Conservation (phyloP, 2,113 vertebrate species). For the Percina caprodes region DNA sequence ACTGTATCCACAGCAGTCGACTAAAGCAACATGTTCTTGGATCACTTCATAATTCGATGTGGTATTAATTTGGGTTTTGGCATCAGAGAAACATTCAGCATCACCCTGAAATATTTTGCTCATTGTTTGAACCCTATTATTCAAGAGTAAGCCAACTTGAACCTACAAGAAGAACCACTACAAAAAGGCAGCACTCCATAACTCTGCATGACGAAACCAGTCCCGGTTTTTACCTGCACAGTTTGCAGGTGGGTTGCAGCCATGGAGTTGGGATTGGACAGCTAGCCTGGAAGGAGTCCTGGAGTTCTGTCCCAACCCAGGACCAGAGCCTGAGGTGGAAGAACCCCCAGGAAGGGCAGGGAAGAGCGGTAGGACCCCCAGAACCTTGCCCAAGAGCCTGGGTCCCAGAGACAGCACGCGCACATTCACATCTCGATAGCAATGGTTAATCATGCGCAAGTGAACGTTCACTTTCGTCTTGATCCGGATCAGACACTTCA, state of each 20-base stretch:
- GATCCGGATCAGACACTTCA: constrained; percentile 93
- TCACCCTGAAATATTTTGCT: background rate
- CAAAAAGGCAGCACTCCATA: background rate
- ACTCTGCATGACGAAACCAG: background rate
- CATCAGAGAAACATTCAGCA: background rate
- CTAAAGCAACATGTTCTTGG: background rate
- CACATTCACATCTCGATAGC: constrained; percentile 89
- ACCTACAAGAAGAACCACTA: background rate
- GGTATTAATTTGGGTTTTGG: background rate
- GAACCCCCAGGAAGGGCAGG: constrained; percentile 59
- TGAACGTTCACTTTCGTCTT: constrained; percentile 92
- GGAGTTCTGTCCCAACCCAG: constrained; percentile 47
- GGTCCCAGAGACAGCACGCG: constrained; percentile 91
- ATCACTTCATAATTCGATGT: background rate
- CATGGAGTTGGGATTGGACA: constrained; percentile 47
- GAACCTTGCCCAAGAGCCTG: constrained; percentile 85
- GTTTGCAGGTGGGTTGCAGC: constrained; percentile 19
- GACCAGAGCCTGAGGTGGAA: constrained; percentile 45
- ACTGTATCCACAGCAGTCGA: background rate
- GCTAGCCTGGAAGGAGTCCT: constrained; percentile 57
- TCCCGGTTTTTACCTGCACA: constrained; percentile 44
- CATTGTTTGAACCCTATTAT: background rate
- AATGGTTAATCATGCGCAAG: constrained; percentile 93
- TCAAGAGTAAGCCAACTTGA: background rate
- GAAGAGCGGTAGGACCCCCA: constrained; percentile 83